Evolutionary conservation across 1,140 invertebrate genomes (phyloP), one percentile per base, ranked within the genome.

Genomic region (Drosophila rhopaloa): DNA sequence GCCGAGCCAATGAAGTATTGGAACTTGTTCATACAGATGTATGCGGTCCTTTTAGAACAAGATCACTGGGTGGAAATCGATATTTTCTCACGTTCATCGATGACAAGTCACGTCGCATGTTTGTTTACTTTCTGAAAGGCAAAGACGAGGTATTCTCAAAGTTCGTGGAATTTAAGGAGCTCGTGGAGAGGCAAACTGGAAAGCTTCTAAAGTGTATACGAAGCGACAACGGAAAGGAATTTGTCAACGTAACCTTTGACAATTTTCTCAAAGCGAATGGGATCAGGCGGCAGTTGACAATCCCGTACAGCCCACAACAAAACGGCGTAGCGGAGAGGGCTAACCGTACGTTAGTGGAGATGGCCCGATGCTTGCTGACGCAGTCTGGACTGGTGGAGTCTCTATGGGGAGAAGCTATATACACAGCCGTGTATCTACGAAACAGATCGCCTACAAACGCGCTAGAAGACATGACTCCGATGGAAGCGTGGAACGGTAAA

Each of bases 101-200:
- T 37, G 16, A 54, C 32, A 54, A 54, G 35, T 38, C 51, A 2
- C 51, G 51, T n/a, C 14, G 51, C 16, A 54, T 38, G 2, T 38
- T 54, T 54, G 51, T 24, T 38, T 24, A n/a, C 16, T 54, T 38
- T 54, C 7, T 38, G 7, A 55, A 40, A 55, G 19, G 37, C 13
- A 56, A 56, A 56, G 19, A 41, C 38, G 54, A 56, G 4, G 54
- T 41, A 27, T 40, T 54, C 51, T 38, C 14, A 4, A 37, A 37
- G 35, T 38, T 56, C 2, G 24, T 56, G 9, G n/a, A n/a, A n/a
- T n/a, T n/a, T n/a, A n/a, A n/a, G n/a, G n/a, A n/a, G n/a, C n/a
- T n/a, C n/a, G n/a, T n/a, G n/a, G n/a, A n/a, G n/a, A n/a, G n/a
- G n/a, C n/a, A n/a, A n/a, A n/a, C n/a, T n/a, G n/a, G 10, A 51